phyloP scores from a whole-genome alignment of 2,113 vertebrate genomes.

The Lophochroa leadbeateri region DNA sequence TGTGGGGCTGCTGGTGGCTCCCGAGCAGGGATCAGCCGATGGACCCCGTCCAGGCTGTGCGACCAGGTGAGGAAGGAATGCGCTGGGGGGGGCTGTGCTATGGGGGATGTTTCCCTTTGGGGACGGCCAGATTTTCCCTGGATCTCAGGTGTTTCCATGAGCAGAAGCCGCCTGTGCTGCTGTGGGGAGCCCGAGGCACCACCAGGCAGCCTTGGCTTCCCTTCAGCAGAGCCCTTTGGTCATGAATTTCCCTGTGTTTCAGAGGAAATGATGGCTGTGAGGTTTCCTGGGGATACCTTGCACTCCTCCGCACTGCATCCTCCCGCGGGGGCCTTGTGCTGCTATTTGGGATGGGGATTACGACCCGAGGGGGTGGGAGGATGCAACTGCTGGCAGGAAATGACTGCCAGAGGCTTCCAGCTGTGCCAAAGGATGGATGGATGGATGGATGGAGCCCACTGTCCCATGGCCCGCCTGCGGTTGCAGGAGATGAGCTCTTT shows the following conservation, averaged over 20 bases:
- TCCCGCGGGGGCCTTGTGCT: not conserved
- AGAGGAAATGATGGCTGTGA: not conserved
- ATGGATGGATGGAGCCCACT: not conserved
- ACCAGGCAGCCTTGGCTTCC: not conserved
- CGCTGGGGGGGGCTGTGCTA: fast-evolving
- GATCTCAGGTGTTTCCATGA: fast-evolving
- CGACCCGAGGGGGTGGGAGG: not conserved
- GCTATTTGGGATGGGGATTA: not conserved
- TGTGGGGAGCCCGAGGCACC: not conserved
- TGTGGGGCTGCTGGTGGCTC: fast-evolving
- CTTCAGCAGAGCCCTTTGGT: not conserved
- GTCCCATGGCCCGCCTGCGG: not conserved
- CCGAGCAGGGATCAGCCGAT: fast-evolving
- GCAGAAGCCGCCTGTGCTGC: not conserved
- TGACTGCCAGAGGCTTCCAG: slow-evolving; percentile 8
- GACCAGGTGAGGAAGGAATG: not conserved
- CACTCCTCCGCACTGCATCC: not conserved
- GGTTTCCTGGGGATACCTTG: slow-evolving; percentile 2
- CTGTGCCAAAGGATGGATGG: not conserved
- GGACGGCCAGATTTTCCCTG: not conserved
- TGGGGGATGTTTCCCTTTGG: not conserved
- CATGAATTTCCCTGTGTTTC: not conserved
- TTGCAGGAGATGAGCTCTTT: not conserved
- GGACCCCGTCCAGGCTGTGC: fast-evolving
- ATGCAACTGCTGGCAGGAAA: not conserved